Conservation (phyloP, 2,888 invertebrate genomes). For the Notodonta dromedarius region DNA sequence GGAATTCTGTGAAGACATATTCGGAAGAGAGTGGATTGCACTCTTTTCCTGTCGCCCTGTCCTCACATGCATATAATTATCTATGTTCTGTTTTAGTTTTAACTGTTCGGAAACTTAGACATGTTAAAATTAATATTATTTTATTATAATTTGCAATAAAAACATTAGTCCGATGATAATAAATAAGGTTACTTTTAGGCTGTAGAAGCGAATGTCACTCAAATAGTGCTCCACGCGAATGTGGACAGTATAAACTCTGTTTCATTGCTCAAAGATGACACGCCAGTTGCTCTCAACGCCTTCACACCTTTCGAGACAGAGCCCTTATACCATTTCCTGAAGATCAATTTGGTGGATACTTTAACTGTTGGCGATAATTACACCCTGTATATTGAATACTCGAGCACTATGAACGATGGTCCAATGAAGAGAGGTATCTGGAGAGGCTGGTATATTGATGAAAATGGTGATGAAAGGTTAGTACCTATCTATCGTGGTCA, state of each 20-base stretch:
- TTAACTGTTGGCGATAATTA: constrained; percentile 61
- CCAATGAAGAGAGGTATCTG: constrained; percentile 78
- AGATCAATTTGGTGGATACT: constrained; percentile 55
- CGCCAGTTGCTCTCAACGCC: constrained; percentile 34
- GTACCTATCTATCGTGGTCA: constrained; percentile 8
- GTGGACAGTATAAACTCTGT: constrained; percentile 59
- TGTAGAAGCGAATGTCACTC: constrained; percentile 53
- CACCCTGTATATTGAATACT: constrained; percentile 72
- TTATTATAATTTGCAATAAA: too few species aligned
- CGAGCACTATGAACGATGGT: constrained; percentile 78
- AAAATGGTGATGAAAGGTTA: constrained; percentile 62
- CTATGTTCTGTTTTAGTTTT: too few species aligned
- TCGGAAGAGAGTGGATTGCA: too few species aligned
- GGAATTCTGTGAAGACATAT: too few species aligned
- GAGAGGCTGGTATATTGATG: constrained; percentile 72
- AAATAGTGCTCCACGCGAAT: constrained; percentile 79
- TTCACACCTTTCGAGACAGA: constrained; percentile 42
- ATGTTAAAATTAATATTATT: too few species aligned
- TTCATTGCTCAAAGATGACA: constrained; percentile 36
- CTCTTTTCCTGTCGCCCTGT: too few species aligned
- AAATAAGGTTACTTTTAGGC: constrained; percentile 55
- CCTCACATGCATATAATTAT: too few species aligned
- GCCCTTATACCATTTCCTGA: constrained; percentile 74
- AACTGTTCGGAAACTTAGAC: too few species aligned
- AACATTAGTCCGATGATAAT: too few species aligned